These are phyloP conservation scores for Leptogaster cylindrica DNA, from an alignment of 2,888 invertebrate genomes.

Conservation along the genomic window DNA sequence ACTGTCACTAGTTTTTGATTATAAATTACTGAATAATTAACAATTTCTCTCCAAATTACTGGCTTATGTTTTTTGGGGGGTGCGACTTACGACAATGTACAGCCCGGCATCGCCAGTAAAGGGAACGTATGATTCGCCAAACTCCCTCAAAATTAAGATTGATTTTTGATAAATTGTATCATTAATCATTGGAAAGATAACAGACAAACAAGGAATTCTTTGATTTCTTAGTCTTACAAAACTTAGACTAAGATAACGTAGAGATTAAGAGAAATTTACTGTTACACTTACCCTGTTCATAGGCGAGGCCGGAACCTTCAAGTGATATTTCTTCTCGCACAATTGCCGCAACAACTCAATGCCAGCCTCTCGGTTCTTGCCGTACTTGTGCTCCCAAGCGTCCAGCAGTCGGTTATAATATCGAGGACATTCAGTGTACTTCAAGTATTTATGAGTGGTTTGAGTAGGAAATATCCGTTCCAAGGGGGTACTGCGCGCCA, in stretches of 20 bases:
- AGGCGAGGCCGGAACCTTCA: conserved; percentile 71
- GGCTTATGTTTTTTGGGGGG: conserved; percentile 15
- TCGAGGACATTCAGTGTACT: conserved; percentile 79
- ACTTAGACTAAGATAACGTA: conserved; percentile 9
- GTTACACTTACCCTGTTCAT: conserved; percentile 65
- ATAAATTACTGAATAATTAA: conserved; percentile 32
- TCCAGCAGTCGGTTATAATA: conserved; percentile 93
- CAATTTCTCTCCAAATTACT: conserved; percentile 27
- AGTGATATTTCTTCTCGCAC: conserved; percentile 75
- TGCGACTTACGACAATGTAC: conserved; percentile 59
- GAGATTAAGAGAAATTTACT: conserved; percentile 5
- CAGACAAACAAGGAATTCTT: too few species aligned
- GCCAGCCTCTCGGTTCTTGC: conserved; percentile 65
- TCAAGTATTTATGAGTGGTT: conserved; percentile 76
- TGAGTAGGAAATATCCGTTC: conserved; percentile 85
- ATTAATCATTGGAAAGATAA: conserved; percentile 37
- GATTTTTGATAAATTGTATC: conserved; percentile 47
- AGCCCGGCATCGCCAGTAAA: conserved; percentile 62
- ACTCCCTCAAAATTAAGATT: conserved; percentile 59
- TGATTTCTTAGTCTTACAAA: too few species aligned
- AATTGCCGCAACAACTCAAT: conserved; percentile 68
- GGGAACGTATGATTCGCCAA: conserved; percentile 61
- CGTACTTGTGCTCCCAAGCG: conserved; percentile 86
- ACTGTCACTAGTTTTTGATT: conserved; percentile 30
- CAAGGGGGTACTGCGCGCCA: conserved; percentile 70